Percentiles rank a stretch among this genome's conserved stretches.
phyloP scores from a whole-genome alignment of 2,113 vertebrate genomes.

The Bettongia penicillata region DNA sequence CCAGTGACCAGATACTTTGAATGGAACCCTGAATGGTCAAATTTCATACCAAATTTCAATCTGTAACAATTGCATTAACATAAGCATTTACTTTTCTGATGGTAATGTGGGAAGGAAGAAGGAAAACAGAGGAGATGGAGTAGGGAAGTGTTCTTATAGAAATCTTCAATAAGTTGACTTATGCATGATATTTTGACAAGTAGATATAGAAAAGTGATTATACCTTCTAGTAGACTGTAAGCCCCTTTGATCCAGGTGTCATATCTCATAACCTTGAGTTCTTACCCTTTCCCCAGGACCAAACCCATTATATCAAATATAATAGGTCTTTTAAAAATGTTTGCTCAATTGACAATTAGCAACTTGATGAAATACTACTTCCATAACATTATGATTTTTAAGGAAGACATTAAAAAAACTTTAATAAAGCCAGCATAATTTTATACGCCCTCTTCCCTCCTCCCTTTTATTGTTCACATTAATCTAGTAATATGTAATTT shows the following conservation, averaged over 20 bases:
- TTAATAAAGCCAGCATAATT: neutral
- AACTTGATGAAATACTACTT: neutral
- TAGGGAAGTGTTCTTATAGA: neutral
- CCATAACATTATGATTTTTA: neutral
- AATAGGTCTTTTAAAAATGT: neutral
- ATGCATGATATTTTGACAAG: neutral
- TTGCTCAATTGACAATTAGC: neutral
- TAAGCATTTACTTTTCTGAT: neutral
- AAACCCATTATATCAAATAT: neutral
- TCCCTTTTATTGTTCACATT: neutral
- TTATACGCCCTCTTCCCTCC: neutral
- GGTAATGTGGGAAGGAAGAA: neutral
- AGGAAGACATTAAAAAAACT: neutral
- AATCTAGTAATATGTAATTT: neutral
- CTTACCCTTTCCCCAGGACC: neutral
- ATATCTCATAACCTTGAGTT: neutral
- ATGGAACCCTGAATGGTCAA: neutral
- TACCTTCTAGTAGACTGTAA: neutral
- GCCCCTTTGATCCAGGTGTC: neutral
- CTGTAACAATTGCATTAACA: neutral
- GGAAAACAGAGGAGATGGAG: neutral
- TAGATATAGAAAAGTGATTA: neutral
- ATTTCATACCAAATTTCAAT: neutral
- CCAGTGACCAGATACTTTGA: neutral
- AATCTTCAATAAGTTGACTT: neutral